Evolutionary conservation across 2,113 vertebrate genomes (phyloP).

Genomic region (Oncorhynchus mykiss): DNA sequence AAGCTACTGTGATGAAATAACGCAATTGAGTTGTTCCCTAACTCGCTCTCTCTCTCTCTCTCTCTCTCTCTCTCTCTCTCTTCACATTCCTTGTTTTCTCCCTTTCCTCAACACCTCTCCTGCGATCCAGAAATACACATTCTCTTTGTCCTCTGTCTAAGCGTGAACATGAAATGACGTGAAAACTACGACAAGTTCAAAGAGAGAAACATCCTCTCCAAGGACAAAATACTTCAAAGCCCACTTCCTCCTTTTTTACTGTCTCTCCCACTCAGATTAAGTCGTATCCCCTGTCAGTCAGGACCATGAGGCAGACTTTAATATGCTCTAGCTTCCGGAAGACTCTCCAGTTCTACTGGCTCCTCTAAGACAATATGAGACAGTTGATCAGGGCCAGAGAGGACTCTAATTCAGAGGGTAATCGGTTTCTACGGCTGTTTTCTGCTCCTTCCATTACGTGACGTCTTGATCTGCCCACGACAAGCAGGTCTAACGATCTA

Average conservation of each 20-base stretch:
- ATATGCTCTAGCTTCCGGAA: too few relatives aligned
- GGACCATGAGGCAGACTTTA: not conserved
- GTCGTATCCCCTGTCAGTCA: not conserved
- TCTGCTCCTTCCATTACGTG: too few relatives aligned
- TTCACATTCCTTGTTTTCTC: not conserved
- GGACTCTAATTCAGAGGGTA: not conserved
- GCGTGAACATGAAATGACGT: not conserved
- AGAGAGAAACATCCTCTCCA: not conserved
- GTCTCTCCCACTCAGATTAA: not conserved
- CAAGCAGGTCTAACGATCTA: too few relatives aligned
- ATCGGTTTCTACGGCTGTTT: too few relatives aligned
- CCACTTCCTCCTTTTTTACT: not conserved
- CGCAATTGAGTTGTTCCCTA: too few relatives aligned
- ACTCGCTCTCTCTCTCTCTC: too few relatives aligned
- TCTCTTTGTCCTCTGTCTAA: not conserved
- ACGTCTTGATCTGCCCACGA: too few relatives aligned
- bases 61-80: too few relatives aligned
- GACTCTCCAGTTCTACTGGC: too few relatives aligned
- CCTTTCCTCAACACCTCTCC: not conserved
- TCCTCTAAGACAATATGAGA: not conserved
- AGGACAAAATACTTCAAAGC: not conserved
- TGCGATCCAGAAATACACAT: too few relatives aligned
- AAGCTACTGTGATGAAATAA: too few relatives aligned
- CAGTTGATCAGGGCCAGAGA: not conserved
- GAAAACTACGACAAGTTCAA: not conserved